These are phyloP conservation scores for Dyspetes luteomarginatus DNA, from an alignment of 2,888 invertebrate species.

Conservation along the genomic window DNA sequence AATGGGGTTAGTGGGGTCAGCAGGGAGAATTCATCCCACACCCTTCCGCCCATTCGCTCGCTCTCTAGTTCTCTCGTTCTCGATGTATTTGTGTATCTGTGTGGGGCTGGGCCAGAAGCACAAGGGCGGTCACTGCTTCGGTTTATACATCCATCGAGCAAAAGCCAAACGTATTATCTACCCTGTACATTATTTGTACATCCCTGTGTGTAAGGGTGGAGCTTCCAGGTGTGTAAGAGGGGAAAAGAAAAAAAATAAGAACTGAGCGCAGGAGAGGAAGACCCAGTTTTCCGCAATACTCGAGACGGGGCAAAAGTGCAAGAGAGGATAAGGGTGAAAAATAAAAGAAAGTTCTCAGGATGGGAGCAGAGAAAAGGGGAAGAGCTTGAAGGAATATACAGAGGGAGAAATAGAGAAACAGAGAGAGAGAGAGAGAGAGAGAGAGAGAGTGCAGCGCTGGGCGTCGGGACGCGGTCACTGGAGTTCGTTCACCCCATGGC, in stretches of 20 bases:
- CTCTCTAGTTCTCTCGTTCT: too few species aligned
- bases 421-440: slow-evolving; percentile 22
- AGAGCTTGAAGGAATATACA: background rate
- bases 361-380: background rate
- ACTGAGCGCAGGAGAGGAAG: background rate
- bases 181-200: background rate
- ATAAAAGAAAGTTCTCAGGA: too few species aligned
- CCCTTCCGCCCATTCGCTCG: too few species aligned
- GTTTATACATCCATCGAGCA: slow-evolving; percentile 45
- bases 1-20: slow-evolving; percentile 38
- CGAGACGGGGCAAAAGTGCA: background rate
- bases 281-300: slow-evolving; percentile 58
- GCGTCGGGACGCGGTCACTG: slow-evolving; percentile 78
- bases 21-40: too few species aligned
- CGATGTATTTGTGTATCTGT: background rate
- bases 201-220: too few species aligned
- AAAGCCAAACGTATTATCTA: slow-evolving; percentile 42
- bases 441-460: slow-evolving; percentile 56
- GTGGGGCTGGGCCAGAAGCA: slow-evolving; percentile 9
- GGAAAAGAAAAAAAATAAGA: too few species aligned
- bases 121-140: slow-evolving; percentile 33
- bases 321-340: background rate
- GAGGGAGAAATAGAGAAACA: slow-evolving; percentile 1
- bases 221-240: too few species aligned
- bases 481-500: slow-evolving; percentile 77